phyloP scores from a whole-genome alignment of 2,888 invertebrate species.

The Amphimallon solstitiale region DNA sequence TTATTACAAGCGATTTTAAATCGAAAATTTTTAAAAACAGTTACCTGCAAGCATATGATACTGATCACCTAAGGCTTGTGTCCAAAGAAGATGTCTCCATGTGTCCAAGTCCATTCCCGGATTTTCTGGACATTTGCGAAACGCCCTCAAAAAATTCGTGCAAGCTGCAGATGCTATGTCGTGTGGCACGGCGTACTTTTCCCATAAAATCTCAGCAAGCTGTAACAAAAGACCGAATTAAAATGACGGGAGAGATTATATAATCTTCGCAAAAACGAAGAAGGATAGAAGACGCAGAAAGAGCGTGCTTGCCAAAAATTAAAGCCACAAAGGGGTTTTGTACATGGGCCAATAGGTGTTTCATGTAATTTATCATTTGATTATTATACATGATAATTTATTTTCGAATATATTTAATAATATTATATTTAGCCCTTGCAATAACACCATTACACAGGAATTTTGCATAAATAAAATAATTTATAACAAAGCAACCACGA shows the following conservation, averaged over 20 bases:
- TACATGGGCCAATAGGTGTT: too few species aligned
- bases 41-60: slow-evolving; percentile 77
- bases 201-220: slow-evolving; percentile 67
- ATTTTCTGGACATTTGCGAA: slow-evolving; percentile 85
- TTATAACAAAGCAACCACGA: too few species aligned
- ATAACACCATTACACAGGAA: too few species aligned
- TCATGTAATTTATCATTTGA: too few species aligned
- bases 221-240: slow-evolving; percentile 54
- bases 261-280: background rate
- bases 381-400: too few species aligned
- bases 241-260: too few species aligned
- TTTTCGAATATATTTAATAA: too few species aligned
- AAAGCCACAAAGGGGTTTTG: too few species aligned
- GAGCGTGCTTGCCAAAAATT: too few species aligned
- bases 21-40: background rate
- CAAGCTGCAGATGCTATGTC: slow-evolving; percentile 74
- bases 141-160: slow-evolving; percentile 76
- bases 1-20: too few species aligned
- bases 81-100: slow-evolving; percentile 84
- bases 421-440: too few species aligned
- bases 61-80: slow-evolving; percentile 77
- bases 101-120: slow-evolving; percentile 75
- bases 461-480: too few species aligned
- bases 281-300: background rate
- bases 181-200: slow-evolving; percentile 73